Conservation (phyloP, 2,113 vertebrate genomes). For the Pitta sordida region DNA sequence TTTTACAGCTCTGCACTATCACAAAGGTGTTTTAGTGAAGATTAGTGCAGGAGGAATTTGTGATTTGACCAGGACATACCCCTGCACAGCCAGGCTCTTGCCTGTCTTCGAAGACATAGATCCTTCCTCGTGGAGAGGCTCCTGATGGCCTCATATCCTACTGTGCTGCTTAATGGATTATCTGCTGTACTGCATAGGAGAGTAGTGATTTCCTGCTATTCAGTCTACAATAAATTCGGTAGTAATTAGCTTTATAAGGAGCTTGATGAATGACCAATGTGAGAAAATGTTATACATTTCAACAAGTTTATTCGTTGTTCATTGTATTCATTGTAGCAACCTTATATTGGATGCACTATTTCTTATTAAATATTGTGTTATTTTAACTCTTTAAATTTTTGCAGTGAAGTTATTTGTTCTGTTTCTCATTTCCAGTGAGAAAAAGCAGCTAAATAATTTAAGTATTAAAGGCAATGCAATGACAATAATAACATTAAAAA, state of each 20-base stretch:
- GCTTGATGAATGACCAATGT: not conserved
- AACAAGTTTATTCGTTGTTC: not conserved
- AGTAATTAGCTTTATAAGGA: not conserved
- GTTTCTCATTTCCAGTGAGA: not conserved
- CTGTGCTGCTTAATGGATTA: constrained; percentile 3
- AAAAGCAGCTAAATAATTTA: not conserved
- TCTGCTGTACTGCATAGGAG: not conserved
- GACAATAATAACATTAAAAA: not conserved
- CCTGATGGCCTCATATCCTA: not conserved
- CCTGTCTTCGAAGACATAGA: not conserved
- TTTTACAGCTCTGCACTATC: not conserved
- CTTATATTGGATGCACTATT: not conserved
- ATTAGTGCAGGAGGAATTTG: not conserved
- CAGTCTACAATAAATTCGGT: not conserved
- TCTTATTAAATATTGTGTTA: not conserved
- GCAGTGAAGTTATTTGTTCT: not conserved
- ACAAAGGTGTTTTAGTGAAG: not conserved
- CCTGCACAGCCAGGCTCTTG: not conserved
- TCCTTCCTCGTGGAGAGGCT: not conserved
- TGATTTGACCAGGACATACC: not conserved
- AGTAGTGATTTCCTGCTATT: not conserved
- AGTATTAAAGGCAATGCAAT: not conserved
- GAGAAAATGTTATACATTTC: not conserved
- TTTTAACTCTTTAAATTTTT: not conserved
- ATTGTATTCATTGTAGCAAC: not conserved